Percentiles rank a stretch among this genome's conserved stretches.
Evolutionary conservation across 2,797 vertebrate genomes (phyloP).

Genomic region (Silurus lanzhouensis): DNA sequence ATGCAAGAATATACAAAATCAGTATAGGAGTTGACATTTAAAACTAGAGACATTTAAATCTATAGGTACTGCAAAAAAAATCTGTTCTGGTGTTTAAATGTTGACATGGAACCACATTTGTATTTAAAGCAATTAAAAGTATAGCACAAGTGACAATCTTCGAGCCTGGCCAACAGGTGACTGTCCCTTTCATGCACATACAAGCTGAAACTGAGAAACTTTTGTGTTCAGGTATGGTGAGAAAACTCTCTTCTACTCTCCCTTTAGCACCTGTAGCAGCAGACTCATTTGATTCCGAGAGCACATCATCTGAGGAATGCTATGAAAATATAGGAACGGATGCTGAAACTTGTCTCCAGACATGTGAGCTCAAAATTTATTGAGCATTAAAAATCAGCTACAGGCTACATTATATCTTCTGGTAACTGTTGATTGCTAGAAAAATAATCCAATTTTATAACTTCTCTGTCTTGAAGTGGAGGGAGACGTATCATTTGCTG

Average conservation of each 20-base stretch:
- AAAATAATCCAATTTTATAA: neutral
- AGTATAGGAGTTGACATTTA: too few species aligned
- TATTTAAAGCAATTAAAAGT: too few species aligned
- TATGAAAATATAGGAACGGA: constrained; percentile 50
- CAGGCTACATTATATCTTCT: neutral
- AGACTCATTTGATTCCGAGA: constrained; percentile 46
- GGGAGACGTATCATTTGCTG: constrained; percentile 41
- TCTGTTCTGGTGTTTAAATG: too few species aligned
- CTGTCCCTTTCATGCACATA: too few species aligned
- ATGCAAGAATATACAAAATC: too few species aligned
- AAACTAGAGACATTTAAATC: too few species aligned
- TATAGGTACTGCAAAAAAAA: too few species aligned
- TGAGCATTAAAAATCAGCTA: neutral
- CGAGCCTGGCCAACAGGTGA: too few species aligned
- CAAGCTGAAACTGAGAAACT: constrained; percentile 8
- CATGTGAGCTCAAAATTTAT: constrained; percentile 41
- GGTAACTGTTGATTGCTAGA: too few species aligned
- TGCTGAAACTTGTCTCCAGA: constrained; percentile 3
- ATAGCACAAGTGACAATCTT: too few species aligned
- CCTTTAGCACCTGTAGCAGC: neutral
- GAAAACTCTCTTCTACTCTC: neutral
- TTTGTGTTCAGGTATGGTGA: constrained; percentile 32
- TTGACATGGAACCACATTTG: too few species aligned
- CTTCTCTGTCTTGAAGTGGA: constrained; percentile 34
- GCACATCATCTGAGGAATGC: constrained; percentile 56